These are phyloP conservation scores for Corythaixoides concolor DNA, from an alignment of 2,113 vertebrate species.

Conservation along the genomic window DNA sequence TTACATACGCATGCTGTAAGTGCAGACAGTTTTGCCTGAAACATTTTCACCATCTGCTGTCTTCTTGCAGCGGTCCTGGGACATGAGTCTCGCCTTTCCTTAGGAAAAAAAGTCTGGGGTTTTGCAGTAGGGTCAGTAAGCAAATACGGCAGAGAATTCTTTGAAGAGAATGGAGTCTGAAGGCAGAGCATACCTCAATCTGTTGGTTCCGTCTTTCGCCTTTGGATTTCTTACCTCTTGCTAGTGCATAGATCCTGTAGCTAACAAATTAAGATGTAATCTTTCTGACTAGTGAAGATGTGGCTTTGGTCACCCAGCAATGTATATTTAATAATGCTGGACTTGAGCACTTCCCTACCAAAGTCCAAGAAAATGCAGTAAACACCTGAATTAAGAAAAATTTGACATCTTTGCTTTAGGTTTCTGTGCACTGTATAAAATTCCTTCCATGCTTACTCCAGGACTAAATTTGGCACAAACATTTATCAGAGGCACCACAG, in stretches of 20 bases:
- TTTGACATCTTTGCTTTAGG: not conserved
- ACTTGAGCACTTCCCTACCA: not conserved
- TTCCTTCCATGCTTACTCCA: not conserved
- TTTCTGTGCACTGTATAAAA: not conserved
- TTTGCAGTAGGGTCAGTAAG: fast-evolving
- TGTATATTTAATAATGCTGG: not conserved
- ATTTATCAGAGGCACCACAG: not conserved
- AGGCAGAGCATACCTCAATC: not conserved
- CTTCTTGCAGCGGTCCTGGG: not conserved
- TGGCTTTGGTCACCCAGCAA: not conserved
- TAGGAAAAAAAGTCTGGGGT: not conserved
- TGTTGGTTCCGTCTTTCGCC: not conserved
- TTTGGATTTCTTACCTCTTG: not conserved
- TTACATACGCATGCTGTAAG: not conserved
- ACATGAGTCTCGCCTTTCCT: not conserved
- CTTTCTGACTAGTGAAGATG: fast-evolving
- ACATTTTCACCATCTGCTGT: not conserved
- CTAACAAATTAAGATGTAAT: not conserved
- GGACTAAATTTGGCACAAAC: not conserved
- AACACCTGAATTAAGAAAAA: not conserved
- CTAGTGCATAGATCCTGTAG: not conserved
- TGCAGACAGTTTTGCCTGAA: not conserved
- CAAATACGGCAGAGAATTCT: fast-evolving
- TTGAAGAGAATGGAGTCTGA: not conserved
- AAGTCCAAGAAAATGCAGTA: not conserved